Conservation (phyloP, 2,797 vertebrate species). For the Lemur catta region DNA sequence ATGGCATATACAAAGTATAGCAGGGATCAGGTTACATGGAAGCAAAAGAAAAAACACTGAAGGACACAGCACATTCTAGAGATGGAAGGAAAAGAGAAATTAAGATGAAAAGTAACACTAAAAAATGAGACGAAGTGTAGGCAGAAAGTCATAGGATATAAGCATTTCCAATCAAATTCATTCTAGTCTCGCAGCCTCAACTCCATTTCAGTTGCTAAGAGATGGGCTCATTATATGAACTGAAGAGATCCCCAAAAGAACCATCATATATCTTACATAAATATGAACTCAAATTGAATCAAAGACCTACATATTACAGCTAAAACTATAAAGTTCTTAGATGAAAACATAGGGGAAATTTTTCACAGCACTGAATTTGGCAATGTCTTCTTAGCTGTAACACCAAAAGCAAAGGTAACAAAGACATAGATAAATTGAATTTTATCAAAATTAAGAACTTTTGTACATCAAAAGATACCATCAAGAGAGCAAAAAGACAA, state of each 20-base stretch:
- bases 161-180: neutral
- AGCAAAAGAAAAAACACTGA: neutral
- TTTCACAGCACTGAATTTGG: neutral
- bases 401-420: neutral
- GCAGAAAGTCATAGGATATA: neutral
- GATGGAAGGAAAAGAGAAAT: neutral
- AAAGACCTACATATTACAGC: neutral
- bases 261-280: neutral
- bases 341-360: neutral
- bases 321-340: neutral
- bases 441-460: neutral
- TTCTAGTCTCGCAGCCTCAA: neutral
- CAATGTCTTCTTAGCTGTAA: neutral
- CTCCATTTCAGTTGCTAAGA: conserved; percentile 10
- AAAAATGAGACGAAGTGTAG: neutral
- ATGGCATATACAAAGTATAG: neutral
- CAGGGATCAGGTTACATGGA: neutral
- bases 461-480: neutral
- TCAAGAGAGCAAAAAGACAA: neutral
- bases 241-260: neutral
- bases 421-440: neutral
- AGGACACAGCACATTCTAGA: neutral
- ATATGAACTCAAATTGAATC: neutral
- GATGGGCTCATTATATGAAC: neutral
- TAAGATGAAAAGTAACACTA: neutral